Percentiles rank a stretch among this genome's conserved stretches.
These are phyloP conservation scores for Zingel zingel DNA, from an alignment of 2,113 vertebrate species.

Conservation along the genomic window DNA sequence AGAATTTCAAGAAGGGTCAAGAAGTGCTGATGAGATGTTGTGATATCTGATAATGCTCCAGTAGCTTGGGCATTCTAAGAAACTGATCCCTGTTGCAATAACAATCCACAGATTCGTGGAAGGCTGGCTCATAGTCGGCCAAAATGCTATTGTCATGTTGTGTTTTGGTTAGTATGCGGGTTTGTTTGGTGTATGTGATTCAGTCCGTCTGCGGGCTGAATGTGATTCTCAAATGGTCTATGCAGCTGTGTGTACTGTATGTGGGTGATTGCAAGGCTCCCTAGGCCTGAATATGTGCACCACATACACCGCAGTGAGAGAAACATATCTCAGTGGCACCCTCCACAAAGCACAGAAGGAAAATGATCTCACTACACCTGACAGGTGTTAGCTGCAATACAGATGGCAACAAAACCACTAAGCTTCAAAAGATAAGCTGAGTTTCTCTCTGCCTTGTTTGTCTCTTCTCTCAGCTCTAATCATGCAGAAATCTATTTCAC, in stretches of 20 bases:
- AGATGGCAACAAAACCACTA: slow-evolving; percentile 43
- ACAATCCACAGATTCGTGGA: slow-evolving; percentile 60
- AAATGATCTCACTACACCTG: slow-evolving; percentile 52
- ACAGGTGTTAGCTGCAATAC: slow-evolving; percentile 59
- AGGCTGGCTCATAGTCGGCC: slow-evolving; percentile 17
- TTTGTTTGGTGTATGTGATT: slow-evolving; percentile 38
- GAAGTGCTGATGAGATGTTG: slow-evolving; percentile 14
- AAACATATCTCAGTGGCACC: slow-evolving; percentile 41
- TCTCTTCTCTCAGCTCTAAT: not conserved
- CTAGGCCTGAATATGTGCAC: not conserved
- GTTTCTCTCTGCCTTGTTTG: slow-evolving; percentile 15
- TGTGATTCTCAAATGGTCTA: slow-evolving; percentile 30
- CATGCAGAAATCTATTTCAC: not conserved
- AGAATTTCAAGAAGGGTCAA: not conserved
- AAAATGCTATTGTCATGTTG: slow-evolving; percentile 24
- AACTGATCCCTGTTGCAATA: slow-evolving; percentile 32
- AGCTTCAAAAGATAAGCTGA: slow-evolving; percentile 47
- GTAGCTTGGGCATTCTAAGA: slow-evolving; percentile 35
- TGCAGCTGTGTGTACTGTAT: slow-evolving; percentile 1
- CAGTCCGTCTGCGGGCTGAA: slow-evolving; percentile 1
- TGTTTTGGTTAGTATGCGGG: slow-evolving; percentile 5
- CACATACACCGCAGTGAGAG: slow-evolving; percentile 6
- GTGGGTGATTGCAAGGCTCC: slow-evolving; percentile 11
- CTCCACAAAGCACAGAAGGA: slow-evolving; percentile 41
- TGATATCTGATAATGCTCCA: slow-evolving; percentile 20